These are phyloP conservation scores for Gymnocypris eckloni DNA, from an alignment of 2,797 vertebrate species.

Conservation along the genomic window DNA sequence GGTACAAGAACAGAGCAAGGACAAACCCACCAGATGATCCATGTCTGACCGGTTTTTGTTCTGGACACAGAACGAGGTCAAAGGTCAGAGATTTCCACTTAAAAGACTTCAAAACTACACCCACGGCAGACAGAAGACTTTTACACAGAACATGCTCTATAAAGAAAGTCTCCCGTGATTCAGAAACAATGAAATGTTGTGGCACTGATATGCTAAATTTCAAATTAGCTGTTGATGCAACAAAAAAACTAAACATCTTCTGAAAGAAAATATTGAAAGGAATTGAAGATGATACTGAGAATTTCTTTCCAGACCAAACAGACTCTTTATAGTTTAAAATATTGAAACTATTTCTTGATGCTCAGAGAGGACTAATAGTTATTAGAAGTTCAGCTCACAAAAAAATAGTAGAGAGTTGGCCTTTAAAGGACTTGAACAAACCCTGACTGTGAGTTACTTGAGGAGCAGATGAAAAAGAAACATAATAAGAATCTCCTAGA, in stretches of 20 bases:
- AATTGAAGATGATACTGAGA: not conserved
- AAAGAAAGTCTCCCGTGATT: not conserved
- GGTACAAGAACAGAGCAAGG: not conserved
- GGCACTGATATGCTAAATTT: not conserved
- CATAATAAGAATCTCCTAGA: not conserved
- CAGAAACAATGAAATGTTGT: slow-evolving; percentile 9
- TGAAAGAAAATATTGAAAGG: not conserved
- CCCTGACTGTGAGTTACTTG: not conserved
- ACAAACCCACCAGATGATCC: not conserved
- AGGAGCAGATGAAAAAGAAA: not conserved
- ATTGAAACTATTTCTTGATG: not conserved
- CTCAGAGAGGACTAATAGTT: not conserved
- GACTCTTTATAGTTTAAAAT: not conserved
- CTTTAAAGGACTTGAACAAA: not conserved
- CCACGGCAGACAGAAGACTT: not conserved
- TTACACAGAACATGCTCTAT: not conserved
- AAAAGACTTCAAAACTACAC: not conserved
- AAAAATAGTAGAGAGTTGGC: not conserved
- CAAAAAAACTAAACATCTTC: not conserved
- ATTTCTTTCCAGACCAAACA: not conserved
- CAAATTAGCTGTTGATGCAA: not conserved
- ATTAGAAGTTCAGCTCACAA: not conserved
- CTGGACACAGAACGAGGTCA: not conserved
- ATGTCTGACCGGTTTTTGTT: not conserved
- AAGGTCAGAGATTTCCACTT: slow-evolving; percentile 11